A percentile compares a stretch with the other conserved stretches of the same genome.
Conservation (phyloP, 92 coral and sea anemone species). For the Meandrina meandrites region DNA sequence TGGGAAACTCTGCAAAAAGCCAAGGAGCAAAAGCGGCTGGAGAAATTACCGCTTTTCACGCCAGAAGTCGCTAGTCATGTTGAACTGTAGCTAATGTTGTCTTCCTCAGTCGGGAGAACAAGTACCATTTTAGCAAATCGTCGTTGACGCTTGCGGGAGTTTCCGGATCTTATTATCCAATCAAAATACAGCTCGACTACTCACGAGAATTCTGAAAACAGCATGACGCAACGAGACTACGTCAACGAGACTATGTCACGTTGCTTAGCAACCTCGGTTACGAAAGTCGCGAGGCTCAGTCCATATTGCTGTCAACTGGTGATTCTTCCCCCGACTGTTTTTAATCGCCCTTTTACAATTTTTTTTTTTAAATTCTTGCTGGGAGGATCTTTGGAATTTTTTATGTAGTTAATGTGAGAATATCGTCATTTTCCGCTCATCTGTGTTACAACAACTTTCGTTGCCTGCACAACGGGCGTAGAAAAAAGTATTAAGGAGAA, state of each 20-base stretch:
- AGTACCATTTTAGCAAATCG: background rate
- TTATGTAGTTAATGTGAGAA: background rate
- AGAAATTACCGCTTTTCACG: slow-evolving; percentile 23
- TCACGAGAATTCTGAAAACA: background rate
- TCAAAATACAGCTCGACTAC: background rate
- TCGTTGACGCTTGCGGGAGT: background rate
- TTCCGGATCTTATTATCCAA: background rate
- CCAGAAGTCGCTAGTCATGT: slow-evolving; percentile 43
- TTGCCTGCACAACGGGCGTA: background rate
- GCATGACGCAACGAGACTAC: too few species aligned
- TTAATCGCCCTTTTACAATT: background rate
- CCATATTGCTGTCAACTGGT: background rate
- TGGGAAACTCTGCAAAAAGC: slow-evolving; percentile 60
- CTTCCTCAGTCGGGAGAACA: background rate
- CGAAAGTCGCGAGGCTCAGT: background rate
- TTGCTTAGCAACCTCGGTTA: background rate
- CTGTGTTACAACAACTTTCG: background rate
- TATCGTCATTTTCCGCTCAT: background rate
- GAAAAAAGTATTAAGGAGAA: too few species aligned
- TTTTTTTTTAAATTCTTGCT: background rate
- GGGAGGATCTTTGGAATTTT: background rate
- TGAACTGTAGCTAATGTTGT: slow-evolving; percentile 18
- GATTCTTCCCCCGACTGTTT: background rate
- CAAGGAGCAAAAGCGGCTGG: slow-evolving; percentile 31
- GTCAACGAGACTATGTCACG: background rate